phyloP scores from a whole-genome alignment of 2,888 invertebrate genomes.

The Punctoribates punctum region DNA sequence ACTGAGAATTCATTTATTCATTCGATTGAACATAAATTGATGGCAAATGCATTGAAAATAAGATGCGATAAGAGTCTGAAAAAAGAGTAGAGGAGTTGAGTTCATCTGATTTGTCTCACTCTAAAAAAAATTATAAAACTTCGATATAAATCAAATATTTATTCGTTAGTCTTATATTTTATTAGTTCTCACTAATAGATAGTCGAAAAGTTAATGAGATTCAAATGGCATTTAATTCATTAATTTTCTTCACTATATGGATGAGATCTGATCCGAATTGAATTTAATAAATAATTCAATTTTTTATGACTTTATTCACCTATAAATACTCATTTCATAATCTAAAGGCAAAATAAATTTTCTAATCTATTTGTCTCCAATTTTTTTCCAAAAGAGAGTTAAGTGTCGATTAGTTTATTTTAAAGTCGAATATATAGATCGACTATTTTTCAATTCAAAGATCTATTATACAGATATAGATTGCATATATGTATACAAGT shows the following conservation, averaged over 20 bases:
- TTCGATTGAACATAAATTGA: constrained; percentile 24
- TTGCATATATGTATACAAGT: no score
- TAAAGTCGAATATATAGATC: constrained; percentile 14
- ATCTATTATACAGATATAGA: constrained; percentile 1
- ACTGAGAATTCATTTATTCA: constrained; percentile 22
- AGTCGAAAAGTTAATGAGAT: constrained; percentile 26
- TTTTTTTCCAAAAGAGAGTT: neutral
- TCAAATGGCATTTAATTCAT: constrained; percentile 27
- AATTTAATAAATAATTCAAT: constrained; percentile 32
- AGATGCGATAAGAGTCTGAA: neutral
- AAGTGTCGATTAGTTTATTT: constrained; percentile 11
- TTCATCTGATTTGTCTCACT: constrained; percentile 12
- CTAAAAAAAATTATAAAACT: neutral
- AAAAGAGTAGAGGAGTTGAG: constrained; percentile 31
- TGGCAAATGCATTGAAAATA: constrained; percentile 15
- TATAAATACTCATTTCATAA: constrained; percentile 18
- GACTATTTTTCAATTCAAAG: neutral
- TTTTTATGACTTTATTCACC: constrained; percentile 33
- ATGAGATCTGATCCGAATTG: neutral
- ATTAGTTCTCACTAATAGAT: constrained; percentile 10
- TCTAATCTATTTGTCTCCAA: constrained; percentile 4
- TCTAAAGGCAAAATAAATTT: neutral
- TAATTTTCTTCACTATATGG: neutral
- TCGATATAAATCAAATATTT: constrained; percentile 30
- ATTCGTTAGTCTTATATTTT: constrained; percentile 9